Base-by-base conservation (phyloP, 2,888 invertebrate genomes). In the Candidula unifasciata region DNA sequence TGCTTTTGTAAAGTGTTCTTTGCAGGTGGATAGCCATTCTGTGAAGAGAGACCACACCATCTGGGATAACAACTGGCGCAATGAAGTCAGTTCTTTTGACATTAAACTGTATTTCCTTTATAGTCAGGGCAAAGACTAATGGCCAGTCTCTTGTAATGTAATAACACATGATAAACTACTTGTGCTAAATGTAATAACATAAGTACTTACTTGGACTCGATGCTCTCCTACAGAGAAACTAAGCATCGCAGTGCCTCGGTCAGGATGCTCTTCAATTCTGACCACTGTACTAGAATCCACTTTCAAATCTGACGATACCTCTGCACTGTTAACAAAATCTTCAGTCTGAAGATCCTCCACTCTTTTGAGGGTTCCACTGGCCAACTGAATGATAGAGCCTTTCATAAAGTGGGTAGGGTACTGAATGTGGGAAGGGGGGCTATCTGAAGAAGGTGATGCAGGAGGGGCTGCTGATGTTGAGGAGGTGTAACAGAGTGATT, bases 301-400 rank as follows among this genome's bases (percentile, higher is more conserved):
- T 90, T 96, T 95, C 86, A 97, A 95, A 89, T 96, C 96, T 0
- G 96, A 95, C 92, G 96, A 96, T 87, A 96, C 95, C 89, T 97
- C 96, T 0, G 97, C 97, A 90, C 97, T 96, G 94, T 96, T 95
- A 87, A 97, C 96, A 93, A 98, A 97, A 94, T 98, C 98, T 91
- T 97, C 97, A 0, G 97, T 97, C 87, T 96, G 95, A 95, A 98
- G 96, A 91, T 97, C 97, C 94, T 98, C 97, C 44, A 98, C 96
- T 85, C 96, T 95, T 89, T 96, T 96, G 87, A 97, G 93, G 80
- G 96, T 95, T 0, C 97, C 97, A 92, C 96, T 96, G 73, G 96
- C 96, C 87, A 97, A 94, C 89, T 97, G 96, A 90, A 97, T 97
- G 88, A 97, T 95, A 64, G 96, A 96, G 35, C 97, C 97, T 88